Percentiles rank a stretch among this genome's conserved stretches.
These are phyloP conservation scores for Himalopsyche anomala DNA, from an alignment of 2,888 invertebrate genomes.

Conservation along the genomic window DNA sequence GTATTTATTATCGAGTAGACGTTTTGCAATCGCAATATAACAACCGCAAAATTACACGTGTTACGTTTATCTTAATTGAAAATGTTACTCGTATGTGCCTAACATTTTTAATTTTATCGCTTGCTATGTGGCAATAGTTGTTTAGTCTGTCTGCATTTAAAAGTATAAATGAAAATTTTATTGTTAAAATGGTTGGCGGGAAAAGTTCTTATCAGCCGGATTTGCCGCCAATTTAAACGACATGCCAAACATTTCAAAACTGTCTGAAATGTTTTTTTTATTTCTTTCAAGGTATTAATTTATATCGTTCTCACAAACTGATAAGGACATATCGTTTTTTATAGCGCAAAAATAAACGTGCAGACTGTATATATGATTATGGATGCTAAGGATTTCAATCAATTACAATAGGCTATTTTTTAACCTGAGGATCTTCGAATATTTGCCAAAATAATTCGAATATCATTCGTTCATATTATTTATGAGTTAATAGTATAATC, in stretches of 20 bases:
- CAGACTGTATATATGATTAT: no score
- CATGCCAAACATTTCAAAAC: background rate
- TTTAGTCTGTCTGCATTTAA: slow-evolving; percentile 22
- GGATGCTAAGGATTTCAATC: no score
- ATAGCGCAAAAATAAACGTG: no score
- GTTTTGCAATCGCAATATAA: slow-evolving; percentile 7
- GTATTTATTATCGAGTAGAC: background rate
- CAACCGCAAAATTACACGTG: slow-evolving; percentile 29
- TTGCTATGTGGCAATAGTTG: background rate
- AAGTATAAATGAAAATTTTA: background rate
- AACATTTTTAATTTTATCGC: background rate
- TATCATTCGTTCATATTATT: no score
- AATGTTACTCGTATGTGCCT: slow-evolving; percentile 36
- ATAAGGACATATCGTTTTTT: no score
- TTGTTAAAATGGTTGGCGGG: slow-evolving; percentile 32
- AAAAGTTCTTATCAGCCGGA: slow-evolving; percentile 17
- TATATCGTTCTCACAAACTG: no score
- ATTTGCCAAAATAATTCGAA: no score
- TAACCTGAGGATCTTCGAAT: no score
- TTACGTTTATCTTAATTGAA: slow-evolving; percentile 49
- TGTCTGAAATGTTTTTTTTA: background rate
- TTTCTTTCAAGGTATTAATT: no score
- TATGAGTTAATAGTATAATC: no score
- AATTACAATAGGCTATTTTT: no score
- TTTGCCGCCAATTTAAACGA: slow-evolving; percentile 14